Evolutionary conservation across 2,888 invertebrate species (phyloP), one percentile per base, ranked within the genome.

Genomic region (Stomorhina lunata): DNA sequence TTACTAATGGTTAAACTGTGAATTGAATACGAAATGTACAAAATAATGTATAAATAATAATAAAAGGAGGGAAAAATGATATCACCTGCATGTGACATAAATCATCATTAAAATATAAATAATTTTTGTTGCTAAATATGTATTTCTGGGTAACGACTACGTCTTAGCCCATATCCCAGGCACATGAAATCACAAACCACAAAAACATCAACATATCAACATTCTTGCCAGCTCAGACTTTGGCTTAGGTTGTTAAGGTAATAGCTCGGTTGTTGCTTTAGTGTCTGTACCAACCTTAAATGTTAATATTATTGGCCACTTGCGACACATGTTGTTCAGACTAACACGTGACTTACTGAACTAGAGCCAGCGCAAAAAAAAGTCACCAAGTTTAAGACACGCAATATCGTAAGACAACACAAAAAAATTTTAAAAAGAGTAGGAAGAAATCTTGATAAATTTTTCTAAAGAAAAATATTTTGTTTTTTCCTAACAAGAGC

Each of bases 61-160:
- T 20, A 61, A 5, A 29, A 55, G 17, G 4, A 17, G 17, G 10
- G 27, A 25, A 40, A 22, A 61, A 40, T 7, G 2, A 43, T 34
- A 45, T 45, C 32, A 63, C 69, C 59, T 77, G 57, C 27, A 37
- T 20, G 57, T 63, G 71, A 57, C 48, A 79, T 79, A 66, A 79
- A 79, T 79, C 72, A 79, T 72, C 66, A 72, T 79, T 79, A 71
- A 72, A 66, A 37, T 12, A 22, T 20, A 48, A n/a, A n/a, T n/a
- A n/a, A n/a, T n/a, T n/a, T n/a, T n/a, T 4, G 27, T 50, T n/a
- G n/a, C 50, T 17, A 15, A 29, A n/a, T n/a, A n/a, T n/a, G n/a
- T 55, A 32, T 10, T 7, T 20, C 3, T 50, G 22, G n/a, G 7
- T 25, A 34, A 22, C 3, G 9, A 17, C 17, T 55, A 29, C 15